These are phyloP conservation scores for Lypha dubia DNA, from an alignment of 2,888 invertebrate species.

Conservation along the genomic window DNA sequence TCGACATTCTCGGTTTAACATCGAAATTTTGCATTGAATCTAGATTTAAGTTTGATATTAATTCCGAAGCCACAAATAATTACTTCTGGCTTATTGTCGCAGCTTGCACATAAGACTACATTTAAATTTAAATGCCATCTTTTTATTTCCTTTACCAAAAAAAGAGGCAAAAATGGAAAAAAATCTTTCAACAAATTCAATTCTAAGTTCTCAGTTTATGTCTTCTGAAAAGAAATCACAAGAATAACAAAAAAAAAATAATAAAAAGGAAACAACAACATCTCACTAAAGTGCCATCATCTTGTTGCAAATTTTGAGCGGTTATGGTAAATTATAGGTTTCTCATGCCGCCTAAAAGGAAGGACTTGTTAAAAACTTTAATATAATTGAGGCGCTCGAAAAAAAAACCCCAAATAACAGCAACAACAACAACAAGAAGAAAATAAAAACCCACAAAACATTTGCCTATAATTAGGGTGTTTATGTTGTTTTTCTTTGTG, in stretches of 20 bases:
- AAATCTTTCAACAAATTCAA: background rate
- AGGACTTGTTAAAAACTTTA: constrained; percentile 57
- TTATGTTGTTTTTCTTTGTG: constrained; percentile 27
- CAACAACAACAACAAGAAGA: background rate
- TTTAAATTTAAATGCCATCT: background rate
- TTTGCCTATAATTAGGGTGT: constrained; percentile 71
- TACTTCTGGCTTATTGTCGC: background rate
- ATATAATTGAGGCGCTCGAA: constrained; percentile 64
- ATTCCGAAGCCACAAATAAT: too few relatives aligned
- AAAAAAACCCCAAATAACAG: background rate
- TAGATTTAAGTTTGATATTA: too few relatives aligned
- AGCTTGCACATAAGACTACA: background rate
- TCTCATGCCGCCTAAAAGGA: constrained; percentile 51
- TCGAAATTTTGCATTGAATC: too few relatives aligned
- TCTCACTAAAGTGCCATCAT: constrained; percentile 52
- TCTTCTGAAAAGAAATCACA: background rate
- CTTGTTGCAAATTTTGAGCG: constrained; percentile 57
- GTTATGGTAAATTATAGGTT: constrained; percentile 69
- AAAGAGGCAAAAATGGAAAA: background rate
- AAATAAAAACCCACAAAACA: constrained; percentile 51
- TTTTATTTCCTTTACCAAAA: background rate
- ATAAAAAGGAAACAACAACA: constrained; percentile 11
- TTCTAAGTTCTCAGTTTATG: constrained; percentile 3
- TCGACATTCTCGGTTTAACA: too few relatives aligned
- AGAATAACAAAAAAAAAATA: too few relatives aligned